These are phyloP conservation scores for Acleris holmiana DNA, from an alignment of 2,888 invertebrate genomes.

Conservation along the genomic window DNA sequence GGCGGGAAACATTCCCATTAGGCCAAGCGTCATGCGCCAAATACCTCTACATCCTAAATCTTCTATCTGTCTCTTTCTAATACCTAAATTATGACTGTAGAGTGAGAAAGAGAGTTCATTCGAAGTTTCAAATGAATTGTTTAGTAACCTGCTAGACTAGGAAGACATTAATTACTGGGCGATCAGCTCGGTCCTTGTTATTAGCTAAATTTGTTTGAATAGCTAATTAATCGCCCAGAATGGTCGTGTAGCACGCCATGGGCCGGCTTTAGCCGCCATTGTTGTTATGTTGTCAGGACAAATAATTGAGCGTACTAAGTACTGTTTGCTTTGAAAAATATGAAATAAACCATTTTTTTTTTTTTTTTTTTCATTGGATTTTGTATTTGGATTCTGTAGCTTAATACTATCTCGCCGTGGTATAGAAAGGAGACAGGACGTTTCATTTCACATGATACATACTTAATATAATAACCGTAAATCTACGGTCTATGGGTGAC, in stretches of 20 bases:
- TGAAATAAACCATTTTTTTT: no score
- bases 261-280: slow-evolving; percentile 4
- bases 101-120: no score
- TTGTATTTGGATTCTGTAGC: no score
- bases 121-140: neutral
- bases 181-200: slow-evolving; percentile 65
- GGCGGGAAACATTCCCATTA: slow-evolving; percentile 22
- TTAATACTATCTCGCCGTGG: no score
- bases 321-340: no score
- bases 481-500: no score
- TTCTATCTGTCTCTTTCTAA: no score
- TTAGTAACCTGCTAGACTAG: slow-evolving; percentile 45
- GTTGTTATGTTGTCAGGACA: neutral
- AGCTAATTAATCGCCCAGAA: slow-evolving; percentile 68
- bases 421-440: no score
- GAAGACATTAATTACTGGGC: slow-evolving; percentile 63
- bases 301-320: neutral
- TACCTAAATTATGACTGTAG: no score
- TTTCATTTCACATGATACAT: no score
- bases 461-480: no score
- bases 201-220: slow-evolving; percentile 80
- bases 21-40: slow-evolving; percentile 9
- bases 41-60: neutral
- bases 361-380: no score
- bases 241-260: slow-evolving; percentile 65